phyloP scores from a whole-genome alignment of 2,113 vertebrate genomes.

The Leiothrix lutea region DNA sequence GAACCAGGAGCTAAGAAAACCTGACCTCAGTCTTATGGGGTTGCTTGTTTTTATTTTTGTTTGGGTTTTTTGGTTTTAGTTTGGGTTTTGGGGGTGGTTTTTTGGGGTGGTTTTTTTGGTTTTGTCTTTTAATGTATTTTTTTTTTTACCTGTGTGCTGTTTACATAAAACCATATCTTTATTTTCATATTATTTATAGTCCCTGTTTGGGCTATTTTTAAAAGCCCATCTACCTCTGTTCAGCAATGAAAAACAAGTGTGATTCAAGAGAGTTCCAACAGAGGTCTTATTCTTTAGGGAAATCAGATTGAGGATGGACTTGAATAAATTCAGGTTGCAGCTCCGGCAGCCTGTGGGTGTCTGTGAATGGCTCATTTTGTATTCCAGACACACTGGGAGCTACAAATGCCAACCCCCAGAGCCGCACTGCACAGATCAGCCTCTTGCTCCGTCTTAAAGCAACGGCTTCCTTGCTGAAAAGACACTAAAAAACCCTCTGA shows the following conservation, averaged over 20 bases:
- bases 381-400: slow-evolving; percentile 68
- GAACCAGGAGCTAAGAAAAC: not conserved
- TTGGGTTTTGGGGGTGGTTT: not conserved
- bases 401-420: slow-evolving; percentile 68
- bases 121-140: not conserved
- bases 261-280: slow-evolving; percentile 84
- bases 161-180: not conserved
- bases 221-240: slow-evolving; percentile 74
- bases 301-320: slow-evolving; percentile 76
- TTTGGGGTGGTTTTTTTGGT: too few relatives aligned
- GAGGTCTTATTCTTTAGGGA: slow-evolving; percentile 83
- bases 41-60: not conserved
- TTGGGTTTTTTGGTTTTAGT: not conserved
- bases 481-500: not conserved
- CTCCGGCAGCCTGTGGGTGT: slow-evolving; percentile 76
- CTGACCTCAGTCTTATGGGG: not conserved
- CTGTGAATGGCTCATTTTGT: slow-evolving; percentile 77
- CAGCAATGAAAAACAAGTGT: slow-evolving; percentile 78
- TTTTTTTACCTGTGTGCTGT: rapidly evolving
- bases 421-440: not conserved
- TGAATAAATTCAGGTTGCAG: slow-evolving; percentile 74
- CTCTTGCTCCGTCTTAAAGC: not conserved
- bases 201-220: slow-evolving; percentile 16
- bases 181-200: not conserved
- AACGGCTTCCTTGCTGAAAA: not conserved